Conservation (phyloP, 2,113 vertebrate species). For the Hemibagrus wyckioides region DNA sequence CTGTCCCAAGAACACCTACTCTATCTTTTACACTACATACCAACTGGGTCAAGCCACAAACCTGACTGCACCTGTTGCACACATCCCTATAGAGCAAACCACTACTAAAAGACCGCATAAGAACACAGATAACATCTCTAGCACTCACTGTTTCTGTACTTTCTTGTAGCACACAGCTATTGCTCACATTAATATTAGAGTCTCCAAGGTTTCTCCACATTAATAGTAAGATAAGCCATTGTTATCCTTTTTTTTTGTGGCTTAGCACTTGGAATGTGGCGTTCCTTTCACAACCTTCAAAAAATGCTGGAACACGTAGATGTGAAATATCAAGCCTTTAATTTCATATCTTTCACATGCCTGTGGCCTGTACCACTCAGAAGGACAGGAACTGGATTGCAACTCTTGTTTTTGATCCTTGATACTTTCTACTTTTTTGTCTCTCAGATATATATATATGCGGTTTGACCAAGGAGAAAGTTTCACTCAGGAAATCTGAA, state of each 20-base stretch:
- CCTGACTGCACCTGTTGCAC: slow-evolving; percentile 49
- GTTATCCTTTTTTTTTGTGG: not conserved
- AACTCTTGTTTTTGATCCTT: not conserved
- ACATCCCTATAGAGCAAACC: not conserved
- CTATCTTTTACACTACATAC: slow-evolving; percentile 52
- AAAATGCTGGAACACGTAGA: not conserved
- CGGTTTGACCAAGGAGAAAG: not conserved
- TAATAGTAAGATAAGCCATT: not conserved
- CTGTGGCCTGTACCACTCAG: not conserved
- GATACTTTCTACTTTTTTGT: not conserved
- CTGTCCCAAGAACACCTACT: slow-evolving; percentile 53
- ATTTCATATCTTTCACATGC: not conserved
- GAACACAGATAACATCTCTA: not conserved
- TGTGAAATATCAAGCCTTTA: not conserved
- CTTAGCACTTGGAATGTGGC: not conserved
- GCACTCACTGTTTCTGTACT: not conserved
- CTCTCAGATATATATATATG: not conserved
- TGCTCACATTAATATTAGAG: not conserved
- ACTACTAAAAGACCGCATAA: not conserved
- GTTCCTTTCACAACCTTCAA: not conserved
- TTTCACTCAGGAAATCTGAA: not conserved
- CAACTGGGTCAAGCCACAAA: slow-evolving; percentile 53
- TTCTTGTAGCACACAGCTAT: not conserved
- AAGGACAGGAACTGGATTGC: not conserved
- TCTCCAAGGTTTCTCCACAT: not conserved